Evolutionary conservation across 2,113 vertebrate species (phyloP), one percentile per base, ranked within the genome.

Genomic region (Grus americana): DNA sequence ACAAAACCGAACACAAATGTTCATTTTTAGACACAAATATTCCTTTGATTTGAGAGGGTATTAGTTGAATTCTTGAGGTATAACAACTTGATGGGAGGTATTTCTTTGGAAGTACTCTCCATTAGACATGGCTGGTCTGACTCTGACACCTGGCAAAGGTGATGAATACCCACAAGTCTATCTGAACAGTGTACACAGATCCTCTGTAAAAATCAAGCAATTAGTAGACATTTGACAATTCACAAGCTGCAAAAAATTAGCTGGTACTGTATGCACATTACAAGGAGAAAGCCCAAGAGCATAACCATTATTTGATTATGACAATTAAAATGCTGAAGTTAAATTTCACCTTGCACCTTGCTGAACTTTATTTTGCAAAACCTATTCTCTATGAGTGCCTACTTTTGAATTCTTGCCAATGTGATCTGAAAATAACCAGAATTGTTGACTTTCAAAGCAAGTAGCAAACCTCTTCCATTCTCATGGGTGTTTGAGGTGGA

Each of bases 341-440:
- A 95, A 94, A 96, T 90, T 95, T 95, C 74, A 96, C 30, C 47
- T 61, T 88, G 21, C 30, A 92, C 42, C 49, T 86, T 66, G 42
- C 30, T 95, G 85, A 96, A 93, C 63, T 93, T 93, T 88, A 47
- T 95, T 86, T 93, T 92, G 15, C 22, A 83, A 91, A 86, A 86
- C 7, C 4, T 54, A 22, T 58, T 83, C 36, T 79, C 62, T 55
- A 10, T 38, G 54, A 78, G 42, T 10, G 2, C 4, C 15, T 17
- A 19, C 23, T 44, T 88, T 52, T 80, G 7, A 23, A 57, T 80
- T 84, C 42, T 80, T 93, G 17, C 2, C 38, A 80, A 42, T 19
- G 16, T 36, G 40, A 52, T 70, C 29, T 44, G 71, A 93, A 88
- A 92, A 54, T 22, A 78, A 32, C 3, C 13, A 73, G 32, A 79